These are phyloP conservation scores for Xenopus petersii DNA, from an alignment of 2,797 vertebrate genomes.

Conservation along the genomic window DNA sequence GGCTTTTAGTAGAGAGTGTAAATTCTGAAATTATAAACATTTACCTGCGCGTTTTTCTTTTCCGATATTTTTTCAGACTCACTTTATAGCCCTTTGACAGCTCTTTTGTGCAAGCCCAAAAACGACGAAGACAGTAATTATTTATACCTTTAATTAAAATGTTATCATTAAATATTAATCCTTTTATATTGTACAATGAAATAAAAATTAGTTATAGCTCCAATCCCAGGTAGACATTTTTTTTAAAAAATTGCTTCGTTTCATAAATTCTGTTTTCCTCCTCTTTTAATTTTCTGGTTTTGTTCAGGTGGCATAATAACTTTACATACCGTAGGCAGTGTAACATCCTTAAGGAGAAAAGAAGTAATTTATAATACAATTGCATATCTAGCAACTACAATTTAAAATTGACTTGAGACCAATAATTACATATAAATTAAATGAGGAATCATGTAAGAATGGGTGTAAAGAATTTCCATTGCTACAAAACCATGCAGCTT, in stretches of 20 bases:
- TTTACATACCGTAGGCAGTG: not conserved
- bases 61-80: conserved; percentile 7
- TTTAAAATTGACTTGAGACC: not conserved
- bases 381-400: not conserved
- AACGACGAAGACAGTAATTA: conserved; percentile 34
- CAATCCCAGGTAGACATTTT: conserved; percentile 9
- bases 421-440: not conserved
- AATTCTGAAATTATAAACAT: conserved; percentile 28
- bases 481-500: not conserved
- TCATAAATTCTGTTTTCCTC: not conserved
- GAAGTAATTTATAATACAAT: not conserved
- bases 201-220: conserved; percentile 27
- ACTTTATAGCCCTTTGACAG: conserved; percentile 18
- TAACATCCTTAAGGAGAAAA: not conserved
- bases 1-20: conserved; percentile 21
- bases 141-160: conserved; percentile 48
- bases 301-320: conserved; percentile 22
- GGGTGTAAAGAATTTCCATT: not conserved
- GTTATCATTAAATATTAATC: conserved; percentile 46
- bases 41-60: conserved; percentile 29
- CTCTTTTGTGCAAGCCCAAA: conserved; percentile 19
- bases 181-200: conserved; percentile 40
- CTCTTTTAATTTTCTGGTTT: conserved; percentile 1
- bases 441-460: not conserved
- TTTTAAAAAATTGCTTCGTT: conserved; percentile 1